Evolutionary conservation across 1,140 invertebrate species (phyloP), one percentile per base, ranked within the genome.

Genomic region (Arion vulgaris): DNA sequence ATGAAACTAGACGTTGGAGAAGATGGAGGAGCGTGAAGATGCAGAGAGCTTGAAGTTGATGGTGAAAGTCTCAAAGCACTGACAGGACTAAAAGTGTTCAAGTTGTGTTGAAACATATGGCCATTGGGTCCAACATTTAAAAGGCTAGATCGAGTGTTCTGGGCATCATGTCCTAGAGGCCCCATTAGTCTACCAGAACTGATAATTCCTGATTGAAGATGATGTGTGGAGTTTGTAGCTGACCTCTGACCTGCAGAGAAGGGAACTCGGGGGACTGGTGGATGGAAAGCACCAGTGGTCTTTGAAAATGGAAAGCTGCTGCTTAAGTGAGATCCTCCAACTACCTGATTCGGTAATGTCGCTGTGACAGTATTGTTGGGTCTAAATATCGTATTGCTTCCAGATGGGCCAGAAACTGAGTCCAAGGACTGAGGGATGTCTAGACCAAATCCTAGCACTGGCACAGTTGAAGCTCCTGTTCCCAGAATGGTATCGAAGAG

Each of bases 401-500:
- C 39, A 28, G 41, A 41, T 4, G 49, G 41, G 17, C 51, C 51
- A 9, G 57, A 19, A 32, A 72, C 23, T 45, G 78, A 66, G 39
- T 75, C 53, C 28, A 62, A 51, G 26, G 51, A 13, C 34, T 57
- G 36, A 38, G 74, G 51, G 66, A 78, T n/a, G 19, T 53, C 74
- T 28, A 69, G 49, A 26, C 45, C 74, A 57, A 77, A 71, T 1
- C 57, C 45, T 15, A 71, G 32, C 39, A 39, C 28, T 34, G 81
- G n/a, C 26, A 57, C 53, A 28, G 81, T 34, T 77, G 81, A 19
- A 80, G 73, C 88, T 88, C 15, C 45, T 62, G 49, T 38, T 38
- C 73, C 81, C 69, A 89, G 83, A 19, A 89, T 72, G 11, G 86
- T 84, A 77, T 89, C 89, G 83, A 90, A 84, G 45, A 88, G 68